A percentile compares a stretch with the other conserved stretches of the same genome.
Conservation (phyloP, 2,113 vertebrate genomes). For the Macrotis lagotis region DNA sequence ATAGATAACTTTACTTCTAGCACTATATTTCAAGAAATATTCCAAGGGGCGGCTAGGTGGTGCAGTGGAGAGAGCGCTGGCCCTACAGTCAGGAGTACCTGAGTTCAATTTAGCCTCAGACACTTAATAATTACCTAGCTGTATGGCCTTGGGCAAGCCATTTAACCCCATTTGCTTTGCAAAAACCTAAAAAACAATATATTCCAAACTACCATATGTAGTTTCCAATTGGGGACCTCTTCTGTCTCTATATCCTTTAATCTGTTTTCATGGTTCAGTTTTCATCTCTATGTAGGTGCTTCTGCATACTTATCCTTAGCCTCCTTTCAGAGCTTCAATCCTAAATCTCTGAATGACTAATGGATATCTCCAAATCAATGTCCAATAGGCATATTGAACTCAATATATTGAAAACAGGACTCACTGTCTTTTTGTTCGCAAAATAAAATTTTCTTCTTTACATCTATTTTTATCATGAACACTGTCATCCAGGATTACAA, state of each 20-base stretch:
- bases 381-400: not conserved
- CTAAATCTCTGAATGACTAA: not conserved
- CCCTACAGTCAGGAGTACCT: too few relatives aligned
- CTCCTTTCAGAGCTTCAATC: not conserved
- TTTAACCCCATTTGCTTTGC: too few relatives aligned
- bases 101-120: too few relatives aligned
- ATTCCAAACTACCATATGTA: not conserved
- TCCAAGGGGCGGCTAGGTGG: too few relatives aligned
- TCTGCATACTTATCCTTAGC: not conserved
- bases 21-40: not conserved
- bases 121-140: too few relatives aligned
- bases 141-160: too few relatives aligned
- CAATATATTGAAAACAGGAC: not conserved
- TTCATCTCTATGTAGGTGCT: not conserved
- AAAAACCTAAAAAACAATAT: too few relatives aligned
- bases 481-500: not conserved
- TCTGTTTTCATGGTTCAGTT: not conserved
- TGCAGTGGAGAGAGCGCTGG: too few relatives aligned
- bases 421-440: not conserved
- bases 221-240: not conserved
- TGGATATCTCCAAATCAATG: not conserved
- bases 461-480: not conserved
- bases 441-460: not conserved
- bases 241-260: not conserved
- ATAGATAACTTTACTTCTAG: not conserved